Conservation (phyloP, 1,140 invertebrate species). For the Oryzaephilus surinamensis region DNA sequence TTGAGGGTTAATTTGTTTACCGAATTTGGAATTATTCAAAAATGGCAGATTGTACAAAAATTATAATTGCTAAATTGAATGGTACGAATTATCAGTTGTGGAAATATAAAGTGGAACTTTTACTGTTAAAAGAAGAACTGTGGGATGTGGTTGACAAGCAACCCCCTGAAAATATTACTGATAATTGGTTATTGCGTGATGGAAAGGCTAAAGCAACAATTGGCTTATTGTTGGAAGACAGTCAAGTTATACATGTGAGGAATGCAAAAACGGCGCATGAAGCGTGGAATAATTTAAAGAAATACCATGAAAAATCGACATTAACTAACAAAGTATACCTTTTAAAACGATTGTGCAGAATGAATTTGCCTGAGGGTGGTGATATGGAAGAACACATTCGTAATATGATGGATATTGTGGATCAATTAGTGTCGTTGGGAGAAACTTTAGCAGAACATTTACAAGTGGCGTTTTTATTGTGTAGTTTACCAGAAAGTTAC, state of each 20-base stretch:
- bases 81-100: constrained; percentile 14
- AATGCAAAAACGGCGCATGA: not conserved
- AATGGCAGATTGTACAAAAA: no score
- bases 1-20: no score
- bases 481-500: no score
- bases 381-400: no score
- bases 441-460: no score
- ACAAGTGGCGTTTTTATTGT: no score
- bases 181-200: not conserved
- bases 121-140: constrained; percentile 16
- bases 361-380: no score
- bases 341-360: no score
- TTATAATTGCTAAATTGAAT: constrained; percentile 16
- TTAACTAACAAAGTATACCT: no score
- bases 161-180: constrained; percentile 9
- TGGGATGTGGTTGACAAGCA: constrained; percentile 15
- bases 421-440: no score
- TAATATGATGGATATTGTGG: no score
- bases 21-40: not conserved
- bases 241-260: constrained; percentile 5
- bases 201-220: constrained; percentile 5
- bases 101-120: constrained; percentile 17
- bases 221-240: constrained; percentile 17
- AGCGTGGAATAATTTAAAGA: not conserved
- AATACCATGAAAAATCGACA: not conserved